phyloP scores from a whole-genome alignment of 2,888 invertebrate species.

The Gari tellinella region DNA sequence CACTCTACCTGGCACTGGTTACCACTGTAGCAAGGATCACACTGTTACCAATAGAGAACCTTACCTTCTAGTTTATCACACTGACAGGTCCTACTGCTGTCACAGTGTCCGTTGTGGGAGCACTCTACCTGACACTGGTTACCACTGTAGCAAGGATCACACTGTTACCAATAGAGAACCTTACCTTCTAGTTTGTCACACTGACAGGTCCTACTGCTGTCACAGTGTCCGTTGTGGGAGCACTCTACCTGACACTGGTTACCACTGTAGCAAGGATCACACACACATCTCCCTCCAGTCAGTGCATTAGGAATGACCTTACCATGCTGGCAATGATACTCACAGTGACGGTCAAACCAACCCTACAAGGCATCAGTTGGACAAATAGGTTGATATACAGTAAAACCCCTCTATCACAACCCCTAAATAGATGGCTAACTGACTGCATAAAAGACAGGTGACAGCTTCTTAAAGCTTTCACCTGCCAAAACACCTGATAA shows the following conservation, averaged over 20 bases:
- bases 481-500: too few relatives aligned
- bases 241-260: slow-evolving; percentile 46
- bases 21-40: slow-evolving; percentile 38
- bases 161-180: slow-evolving; percentile 58
- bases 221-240: slow-evolving; percentile 43
- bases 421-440: too few relatives aligned
- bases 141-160: slow-evolving; percentile 38
- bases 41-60: too few relatives aligned
- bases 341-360: slow-evolving; percentile 71
- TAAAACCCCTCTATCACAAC: too few relatives aligned
- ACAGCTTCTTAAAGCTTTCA: too few relatives aligned
- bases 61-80: slow-evolving; percentile 30
- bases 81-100: slow-evolving; percentile 28
- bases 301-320: slow-evolving; percentile 35
- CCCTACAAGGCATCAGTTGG: slow-evolving; percentile 27
- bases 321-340: slow-evolving; percentile 67
- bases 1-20: slow-evolving; percentile 46
- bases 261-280: slow-evolving; percentile 38
- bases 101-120: slow-evolving; percentile 43
- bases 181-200: slow-evolving; percentile 32
- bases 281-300: slow-evolving; percentile 33
- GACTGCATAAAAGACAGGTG: too few relatives aligned
- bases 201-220: slow-evolving; percentile 28
- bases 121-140: slow-evolving; percentile 46
- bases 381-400: too few relatives aligned